These are phyloP conservation scores for Andinoacara biseriatus DNA, from an alignment of 2,113 vertebrate species.

Conservation along the genomic window DNA sequence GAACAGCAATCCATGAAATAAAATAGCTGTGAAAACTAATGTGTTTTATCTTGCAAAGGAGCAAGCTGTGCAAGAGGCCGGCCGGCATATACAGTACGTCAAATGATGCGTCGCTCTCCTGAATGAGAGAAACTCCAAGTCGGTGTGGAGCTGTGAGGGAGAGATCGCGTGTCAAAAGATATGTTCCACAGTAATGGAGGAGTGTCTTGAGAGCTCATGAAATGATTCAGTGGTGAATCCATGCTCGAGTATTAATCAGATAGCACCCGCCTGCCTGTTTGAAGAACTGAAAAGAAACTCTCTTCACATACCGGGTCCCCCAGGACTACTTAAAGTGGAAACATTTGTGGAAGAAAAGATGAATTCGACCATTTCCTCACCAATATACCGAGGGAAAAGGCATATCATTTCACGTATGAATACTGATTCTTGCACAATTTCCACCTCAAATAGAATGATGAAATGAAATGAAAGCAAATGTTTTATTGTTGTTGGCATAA, in stretches of 20 bases:
- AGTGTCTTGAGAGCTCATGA: constrained; percentile 62
- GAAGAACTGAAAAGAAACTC: constrained; percentile 57
- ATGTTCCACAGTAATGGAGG: constrained; percentile 64
- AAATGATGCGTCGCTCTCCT: constrained; percentile 58
- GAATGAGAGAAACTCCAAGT: constrained; percentile 46
- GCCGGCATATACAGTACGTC: constrained; percentile 29
- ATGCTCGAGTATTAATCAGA: constrained; percentile 70
- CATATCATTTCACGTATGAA: constrained; percentile 36
- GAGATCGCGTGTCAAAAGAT: constrained; percentile 73
- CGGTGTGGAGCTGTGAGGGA: constrained; percentile 41
- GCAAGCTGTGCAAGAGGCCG: constrained; percentile 20
- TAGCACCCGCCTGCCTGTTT: constrained; percentile 52
- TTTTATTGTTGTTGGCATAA: constrained; percentile 46
- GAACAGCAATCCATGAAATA: constrained; percentile 57
- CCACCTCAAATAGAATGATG: constrained; percentile 56
- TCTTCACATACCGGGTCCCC: constrained; percentile 55
- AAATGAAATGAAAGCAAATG: constrained; percentile 60
- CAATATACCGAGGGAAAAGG: constrained; percentile 25
- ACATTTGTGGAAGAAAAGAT: constrained; percentile 63
- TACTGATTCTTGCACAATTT: constrained; percentile 41
- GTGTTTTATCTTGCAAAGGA: constrained; percentile 66
- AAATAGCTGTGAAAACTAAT: constrained; percentile 66
- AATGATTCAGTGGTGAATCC: constrained; percentile 70
- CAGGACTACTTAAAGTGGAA: constrained; percentile 53
- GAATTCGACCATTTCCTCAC: constrained; percentile 50